Evolutionary conservation across 2,797 vertebrate species (phyloP).

Genomic region (Aldrovandia affinis): DNA sequence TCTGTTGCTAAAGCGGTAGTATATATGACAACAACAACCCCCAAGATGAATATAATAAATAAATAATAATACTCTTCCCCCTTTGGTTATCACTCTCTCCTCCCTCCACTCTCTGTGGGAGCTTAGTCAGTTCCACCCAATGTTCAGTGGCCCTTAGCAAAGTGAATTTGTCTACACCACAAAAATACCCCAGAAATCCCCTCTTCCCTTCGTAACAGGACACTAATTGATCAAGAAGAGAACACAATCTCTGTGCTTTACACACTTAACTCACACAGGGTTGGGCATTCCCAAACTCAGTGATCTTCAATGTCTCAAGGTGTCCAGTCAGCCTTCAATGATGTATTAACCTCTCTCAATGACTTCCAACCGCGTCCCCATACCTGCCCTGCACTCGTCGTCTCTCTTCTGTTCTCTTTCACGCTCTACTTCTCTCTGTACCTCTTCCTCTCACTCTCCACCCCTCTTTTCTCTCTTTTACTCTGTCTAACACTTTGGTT

Average conservation of each 20-base stretch:
- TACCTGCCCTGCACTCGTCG: neutral
- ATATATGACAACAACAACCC: no score
- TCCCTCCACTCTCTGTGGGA: neutral
- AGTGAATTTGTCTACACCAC: neutral
- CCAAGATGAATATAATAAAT: no score
- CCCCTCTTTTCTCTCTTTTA: conserved; percentile 25
- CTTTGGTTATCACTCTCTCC: neutral
- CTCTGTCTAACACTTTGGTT: conserved; percentile 52
- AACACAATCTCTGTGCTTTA: neutral
- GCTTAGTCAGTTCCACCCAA: no score
- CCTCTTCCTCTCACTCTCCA: conserved; percentile 16
- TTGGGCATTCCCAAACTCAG: neutral
- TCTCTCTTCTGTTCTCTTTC: neutral
- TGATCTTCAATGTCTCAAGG: neutral
- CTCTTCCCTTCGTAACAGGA: neutral
- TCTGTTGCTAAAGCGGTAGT: neutral
- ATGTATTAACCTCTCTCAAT: neutral
- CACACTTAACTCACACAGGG: neutral
- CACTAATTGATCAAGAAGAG: neutral
- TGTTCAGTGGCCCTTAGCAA: neutral
- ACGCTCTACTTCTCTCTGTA: neutral
- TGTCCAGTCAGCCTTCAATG: neutral
- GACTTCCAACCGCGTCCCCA: neutral
- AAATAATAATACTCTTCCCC: no score
- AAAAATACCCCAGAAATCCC: neutral